Base-by-base conservation (phyloP, 2,797 vertebrate species). In the Carapus acus region DNA sequence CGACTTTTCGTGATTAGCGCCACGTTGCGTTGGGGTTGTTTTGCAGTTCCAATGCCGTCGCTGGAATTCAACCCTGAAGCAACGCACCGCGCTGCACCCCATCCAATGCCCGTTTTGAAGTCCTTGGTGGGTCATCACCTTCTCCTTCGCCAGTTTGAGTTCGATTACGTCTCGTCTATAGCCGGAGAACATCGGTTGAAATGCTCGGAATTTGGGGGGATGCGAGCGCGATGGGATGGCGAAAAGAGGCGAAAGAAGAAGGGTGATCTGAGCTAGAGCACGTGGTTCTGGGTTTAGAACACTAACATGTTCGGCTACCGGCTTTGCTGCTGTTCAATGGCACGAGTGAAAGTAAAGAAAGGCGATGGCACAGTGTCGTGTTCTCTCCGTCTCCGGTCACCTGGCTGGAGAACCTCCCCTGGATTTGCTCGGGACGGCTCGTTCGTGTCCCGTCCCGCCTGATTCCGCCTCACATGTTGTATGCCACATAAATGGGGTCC, bases 401-500 rank as follows among this genome's bases (percentile, higher is more conserved):
- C 24, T 57, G 14, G 19, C 71, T 77, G 58, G 83, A 77, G 59
- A 59, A 77, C 63, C 55, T 58, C n/a, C n/a, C n/a, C n/a, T n/a
- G n/a, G n/a, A n/a, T n/a, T n/a, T n/a, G n/a, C n/a, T n/a, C n/a
- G n/a, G n/a, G n/a, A n/a, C n/a, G n/a, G n/a, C n/a, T n/a, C n/a
- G n/a, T n/a, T 85, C 71, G 86, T 83, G 11, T 45, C 45, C 57
- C 38, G 43, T 37, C 27, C 27, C 11, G 27, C 52, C 49, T 50
- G 43, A 39, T 2, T 23, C 56, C 37, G 22, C 43, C 42, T 90
- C 83, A 98, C 95, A 97, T 98, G 80, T 96, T 97, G 84, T 97
- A 97, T 58, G 94, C 94, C 70, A 98, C 94, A 0, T 98, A 98
- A 79, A 98, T 94, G 40, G 95, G 94, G 84, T 98, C 95, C 78